A percentile compares a stretch with the other conserved stretches of the same genome.
These are phyloP conservation scores for Ceratoteleas bidentatus DNA, from an alignment of 1,140 invertebrate genomes.

Conservation along the genomic window DNA sequence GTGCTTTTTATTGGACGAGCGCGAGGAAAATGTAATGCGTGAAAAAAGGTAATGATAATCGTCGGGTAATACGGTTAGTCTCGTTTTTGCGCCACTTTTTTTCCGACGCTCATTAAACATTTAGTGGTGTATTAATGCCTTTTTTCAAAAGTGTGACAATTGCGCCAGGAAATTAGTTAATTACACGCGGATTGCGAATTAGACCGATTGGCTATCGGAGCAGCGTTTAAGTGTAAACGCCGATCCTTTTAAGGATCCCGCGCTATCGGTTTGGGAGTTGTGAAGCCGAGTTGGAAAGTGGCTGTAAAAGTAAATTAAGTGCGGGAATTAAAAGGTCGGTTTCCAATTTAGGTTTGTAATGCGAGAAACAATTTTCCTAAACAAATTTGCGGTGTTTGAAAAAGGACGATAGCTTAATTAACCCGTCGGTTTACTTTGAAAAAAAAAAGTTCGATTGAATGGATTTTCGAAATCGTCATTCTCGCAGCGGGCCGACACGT, in stretches of 20 bases:
- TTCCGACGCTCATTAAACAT: constrained; percentile 25
- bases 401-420: no score
- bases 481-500: no score
- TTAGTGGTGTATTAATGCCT: constrained; percentile 26
- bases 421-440: no score
- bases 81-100: constrained; percentile 19
- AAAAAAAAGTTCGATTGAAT: no score
- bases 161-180: constrained; percentile 38
- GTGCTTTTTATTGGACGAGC: constrained; percentile 48
- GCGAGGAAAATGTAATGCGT: constrained; percentile 59
- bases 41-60: constrained; percentile 35
- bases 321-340: no score
- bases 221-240: constrained; percentile 20
- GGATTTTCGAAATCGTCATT: no score
- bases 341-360: no score
- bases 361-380: no score
- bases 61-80: constrained; percentile 54
- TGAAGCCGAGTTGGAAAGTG: not conserved
- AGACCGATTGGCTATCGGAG: constrained; percentile 21
- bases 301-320: no score
- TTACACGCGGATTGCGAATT: constrained; percentile 23
- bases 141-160: constrained; percentile 56
- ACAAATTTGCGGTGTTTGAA: no score
- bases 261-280: not conserved
- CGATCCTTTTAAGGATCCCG: constrained; percentile 23